Conservation (phyloP, 1,140 invertebrate species). For the Plodia interpunctella region DNA sequence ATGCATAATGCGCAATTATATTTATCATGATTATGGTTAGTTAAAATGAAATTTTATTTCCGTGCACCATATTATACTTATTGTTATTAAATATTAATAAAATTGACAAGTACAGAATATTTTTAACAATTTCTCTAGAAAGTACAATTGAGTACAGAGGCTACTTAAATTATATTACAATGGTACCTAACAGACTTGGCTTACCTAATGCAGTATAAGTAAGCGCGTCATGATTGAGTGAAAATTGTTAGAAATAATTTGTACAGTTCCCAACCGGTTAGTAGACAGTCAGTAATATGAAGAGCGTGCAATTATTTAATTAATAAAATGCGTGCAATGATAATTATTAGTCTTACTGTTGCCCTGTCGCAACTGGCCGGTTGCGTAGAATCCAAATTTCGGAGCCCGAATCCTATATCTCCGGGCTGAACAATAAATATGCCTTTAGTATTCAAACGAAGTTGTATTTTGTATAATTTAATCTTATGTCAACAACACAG, state of each 20-base stretch:
- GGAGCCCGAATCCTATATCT: constrained; percentile 64
- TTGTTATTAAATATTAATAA: not conserved
- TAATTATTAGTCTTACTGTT: constrained; percentile 54
- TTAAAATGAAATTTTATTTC: not conserved
- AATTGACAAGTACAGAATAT: not conserved
- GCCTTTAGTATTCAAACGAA: not conserved
- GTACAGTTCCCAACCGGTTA: constrained; percentile 8
- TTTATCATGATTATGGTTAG: not conserved
- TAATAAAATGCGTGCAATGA: constrained; percentile 36
- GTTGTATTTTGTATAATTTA: not conserved
- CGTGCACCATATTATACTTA: not conserved
- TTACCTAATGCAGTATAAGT: too few species aligned
- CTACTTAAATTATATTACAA: not conserved
- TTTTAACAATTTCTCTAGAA: not conserved
- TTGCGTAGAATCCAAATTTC: constrained; percentile 59
- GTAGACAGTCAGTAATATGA: not conserved
- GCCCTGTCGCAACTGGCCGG: constrained; percentile 54
- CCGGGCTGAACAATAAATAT: constrained; percentile 47
- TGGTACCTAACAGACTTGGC: not conserved
- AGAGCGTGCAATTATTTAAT: constrained; percentile 2
- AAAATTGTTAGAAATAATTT: constrained; percentile 6
- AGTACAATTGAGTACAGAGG: not conserved
- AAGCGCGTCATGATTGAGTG: not conserved
- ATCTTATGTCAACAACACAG: too few species aligned
- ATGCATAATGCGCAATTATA: constrained; percentile 6